Evolutionary conservation across 2,888 invertebrate genomes (phyloP).

Genomic region (Limnephilus auricula): DNA sequence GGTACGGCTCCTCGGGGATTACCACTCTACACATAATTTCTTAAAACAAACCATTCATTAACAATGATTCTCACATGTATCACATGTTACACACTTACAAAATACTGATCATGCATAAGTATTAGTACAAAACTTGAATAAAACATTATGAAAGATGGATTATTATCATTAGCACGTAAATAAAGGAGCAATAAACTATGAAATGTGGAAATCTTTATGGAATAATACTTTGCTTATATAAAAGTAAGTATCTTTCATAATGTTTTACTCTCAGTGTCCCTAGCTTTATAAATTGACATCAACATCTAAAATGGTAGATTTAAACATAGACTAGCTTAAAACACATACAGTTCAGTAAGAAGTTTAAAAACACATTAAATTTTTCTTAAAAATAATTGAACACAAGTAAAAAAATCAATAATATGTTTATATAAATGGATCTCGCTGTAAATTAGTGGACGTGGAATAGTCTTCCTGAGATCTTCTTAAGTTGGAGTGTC

Average conservation of each 20-base stretch:
- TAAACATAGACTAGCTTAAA: conserved; percentile 47
- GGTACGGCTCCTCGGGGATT: background rate
- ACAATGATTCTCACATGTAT: conserved; percentile 27
- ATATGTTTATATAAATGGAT: background rate
- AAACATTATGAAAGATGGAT: conserved; percentile 54
- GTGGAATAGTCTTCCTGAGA: conserved; percentile 18
- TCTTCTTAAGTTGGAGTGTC: conserved; percentile 69
- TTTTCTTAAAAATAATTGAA: conserved; percentile 41
- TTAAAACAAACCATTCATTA: background rate
- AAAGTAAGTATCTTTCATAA: conserved; percentile 50
- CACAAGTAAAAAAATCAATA: conserved; percentile 23
- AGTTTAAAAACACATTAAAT: conserved; percentile 46
- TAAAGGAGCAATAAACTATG: conserved; percentile 42
- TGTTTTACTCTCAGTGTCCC: conserved; percentile 34
- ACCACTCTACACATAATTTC: no score
- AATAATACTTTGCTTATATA: conserved; percentile 41
- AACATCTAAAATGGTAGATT: conserved; percentile 41
- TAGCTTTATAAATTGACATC: conserved; percentile 51
- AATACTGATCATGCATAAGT: conserved; percentile 55
- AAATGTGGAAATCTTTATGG: conserved; percentile 23
- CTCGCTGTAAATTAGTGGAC: conserved; percentile 29
- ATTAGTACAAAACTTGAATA: conserved; percentile 7
- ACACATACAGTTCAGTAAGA: conserved; percentile 25
- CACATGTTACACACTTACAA: conserved; percentile 30
- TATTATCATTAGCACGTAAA: conserved; percentile 50